Conservation (phyloP, 2,888 invertebrate genomes). For the Cephus nigrinus region DNA sequence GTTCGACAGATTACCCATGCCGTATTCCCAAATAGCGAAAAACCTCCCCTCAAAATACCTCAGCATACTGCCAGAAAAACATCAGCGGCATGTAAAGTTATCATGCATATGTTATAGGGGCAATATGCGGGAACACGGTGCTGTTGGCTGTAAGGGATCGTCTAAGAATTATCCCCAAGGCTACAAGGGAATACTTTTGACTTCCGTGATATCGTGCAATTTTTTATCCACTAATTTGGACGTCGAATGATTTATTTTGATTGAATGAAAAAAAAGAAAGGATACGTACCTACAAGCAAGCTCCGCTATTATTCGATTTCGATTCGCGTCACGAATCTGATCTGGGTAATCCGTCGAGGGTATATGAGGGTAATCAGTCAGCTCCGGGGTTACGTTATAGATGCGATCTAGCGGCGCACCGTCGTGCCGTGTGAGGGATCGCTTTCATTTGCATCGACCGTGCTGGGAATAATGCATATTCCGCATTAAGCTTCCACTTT, state of each 20-base stretch:
- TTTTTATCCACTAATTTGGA: neutral
- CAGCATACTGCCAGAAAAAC: no score
- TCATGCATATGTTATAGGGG: no score
- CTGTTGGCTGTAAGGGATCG: no score
- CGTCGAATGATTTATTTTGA: neutral
- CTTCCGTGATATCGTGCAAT: neutral
- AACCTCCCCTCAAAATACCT: no score
- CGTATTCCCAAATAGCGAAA: no score
- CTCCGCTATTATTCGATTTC: neutral
- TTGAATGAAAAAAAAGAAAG: neutral
- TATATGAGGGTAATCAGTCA: slow-evolving; percentile 58
- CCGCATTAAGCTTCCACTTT: slow-evolving; percentile 10
- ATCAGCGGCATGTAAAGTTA: no score
- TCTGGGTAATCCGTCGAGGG: slow-evolving; percentile 49
- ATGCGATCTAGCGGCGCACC: slow-evolving; percentile 10
- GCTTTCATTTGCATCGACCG: slow-evolving; percentile 57
- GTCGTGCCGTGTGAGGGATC: slow-evolving; percentile 47
- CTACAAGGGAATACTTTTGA: neutral
- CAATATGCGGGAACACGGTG: no score
- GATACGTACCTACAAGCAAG: neutral
- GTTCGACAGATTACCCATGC: no score
- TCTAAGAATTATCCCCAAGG: neutral
- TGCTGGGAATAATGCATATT: slow-evolving; percentile 52
- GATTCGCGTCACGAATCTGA: slow-evolving; percentile 52
- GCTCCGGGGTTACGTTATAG: slow-evolving; percentile 17